Evolutionary conservation across 2,113 vertebrate genomes (phyloP), one percentile per base, ranked within the genome.

Genomic region (Chamaea fasciata): DNA sequence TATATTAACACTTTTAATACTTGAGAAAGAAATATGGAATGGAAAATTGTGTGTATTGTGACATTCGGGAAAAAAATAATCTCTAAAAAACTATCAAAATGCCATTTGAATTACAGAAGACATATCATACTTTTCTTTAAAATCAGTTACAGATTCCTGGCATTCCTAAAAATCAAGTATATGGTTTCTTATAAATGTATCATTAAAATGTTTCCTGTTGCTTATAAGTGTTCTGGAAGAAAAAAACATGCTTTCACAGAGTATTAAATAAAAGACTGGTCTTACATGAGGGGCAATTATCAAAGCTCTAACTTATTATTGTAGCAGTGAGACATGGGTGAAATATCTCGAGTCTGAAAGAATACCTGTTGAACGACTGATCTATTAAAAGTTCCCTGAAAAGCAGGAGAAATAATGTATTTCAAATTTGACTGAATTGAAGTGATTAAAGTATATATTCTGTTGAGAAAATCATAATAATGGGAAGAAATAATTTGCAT

Each of bases 141-240:
- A 82, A 74, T 56, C n/a, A 71, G 16, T 63, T 65, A 57, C 6
- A 49, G 7, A 42, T 71, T 60, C 13, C 59, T 57, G 44, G 33
- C 15, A 41, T 81, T 89, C 24, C 12, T 56, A 33, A 27, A 57
- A 80, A 87, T 60, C 15, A 41, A 42, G 12, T 55, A 24, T 26
- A 65, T 55, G 15, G 2, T 62, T 94, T 80, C 44, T 67, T 41
- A 62, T 27, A 84, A 65, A 65, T 42, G 7, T 37, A 83, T 85
- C 55, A 94, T 91, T 90, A 80, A 89, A 93, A 77, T 80, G 22
- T 87, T 89, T 95, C 70, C 75, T 89, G 46, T 93, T 93, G 62
- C 39, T 84, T 74, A 77, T 53, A 68, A 42, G 7, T 1, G 2
- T 56, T 24, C 21, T 74, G 30, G 39, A 67, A 74, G 33, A 59